Percentiles rank a stretch among this genome's conserved stretches.
These are phyloP conservation scores for Doryteuthis pealeii DNA, from an alignment of 1,140 invertebrate species.

Conservation along the genomic window DNA sequence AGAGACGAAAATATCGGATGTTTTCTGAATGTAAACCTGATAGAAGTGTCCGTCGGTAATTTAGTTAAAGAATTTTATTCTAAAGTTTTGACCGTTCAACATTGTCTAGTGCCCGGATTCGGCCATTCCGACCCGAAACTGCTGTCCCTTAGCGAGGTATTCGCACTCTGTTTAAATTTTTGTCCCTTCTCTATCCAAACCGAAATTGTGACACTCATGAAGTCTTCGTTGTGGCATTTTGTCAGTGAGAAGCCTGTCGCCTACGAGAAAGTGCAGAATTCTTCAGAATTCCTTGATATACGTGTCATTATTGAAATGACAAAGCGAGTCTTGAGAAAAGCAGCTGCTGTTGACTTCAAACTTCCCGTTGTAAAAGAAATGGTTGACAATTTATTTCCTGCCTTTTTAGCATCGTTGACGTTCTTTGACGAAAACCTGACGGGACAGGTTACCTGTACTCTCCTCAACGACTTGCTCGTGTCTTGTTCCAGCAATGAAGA, in stretches of 20 bases:
- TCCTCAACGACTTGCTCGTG: background rate
- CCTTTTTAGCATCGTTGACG: background rate
- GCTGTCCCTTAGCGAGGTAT: background rate
- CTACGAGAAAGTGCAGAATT: background rate
- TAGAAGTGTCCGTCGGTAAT: background rate
- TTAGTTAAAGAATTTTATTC: conserved; percentile 1
- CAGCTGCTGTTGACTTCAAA: background rate
- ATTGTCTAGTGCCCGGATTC: background rate
- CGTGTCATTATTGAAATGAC: background rate
- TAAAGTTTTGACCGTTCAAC: background rate
- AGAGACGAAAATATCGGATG: background rate
- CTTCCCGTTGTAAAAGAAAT: background rate
- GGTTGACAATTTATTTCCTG: background rate
- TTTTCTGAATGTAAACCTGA: background rate
- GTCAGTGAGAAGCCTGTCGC: background rate
- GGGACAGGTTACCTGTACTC: background rate
- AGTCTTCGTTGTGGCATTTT: background rate
- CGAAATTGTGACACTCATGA: background rate
- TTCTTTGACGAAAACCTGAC: background rate
- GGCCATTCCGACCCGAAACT: background rate
- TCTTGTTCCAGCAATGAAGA: background rate
- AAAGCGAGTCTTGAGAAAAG: background rate
- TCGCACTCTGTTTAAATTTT: background rate
- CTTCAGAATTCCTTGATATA: background rate
- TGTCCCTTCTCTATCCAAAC: background rate